Base-by-base conservation (phyloP, 2,888 invertebrate genomes). In the Pachliopta kotzebuea region DNA sequence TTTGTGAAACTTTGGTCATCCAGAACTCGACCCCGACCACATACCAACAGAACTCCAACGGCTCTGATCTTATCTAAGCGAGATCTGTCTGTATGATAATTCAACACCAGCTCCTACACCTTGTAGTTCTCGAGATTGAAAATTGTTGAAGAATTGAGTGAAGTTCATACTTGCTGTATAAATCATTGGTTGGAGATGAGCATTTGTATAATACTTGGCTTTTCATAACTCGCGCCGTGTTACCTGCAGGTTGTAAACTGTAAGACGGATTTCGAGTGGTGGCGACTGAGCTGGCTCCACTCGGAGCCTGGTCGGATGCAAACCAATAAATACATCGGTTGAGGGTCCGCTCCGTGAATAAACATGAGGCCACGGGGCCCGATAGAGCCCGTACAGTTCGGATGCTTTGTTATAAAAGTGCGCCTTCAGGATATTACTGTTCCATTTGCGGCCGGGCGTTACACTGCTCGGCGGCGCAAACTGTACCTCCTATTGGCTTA, bases 321-420 rank as follows among this genome's bases (percentile, higher is more conserved):
- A 85, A 83, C 80, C 84, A 74, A 86, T 88, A 88, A 88, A 88
- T 85, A 87, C 80, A 80, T 82, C 76, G 81, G 78, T 74, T 78
- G 80, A 75, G 81, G 79, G 79, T 72, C 71, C 71, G 78, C 75
- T 75, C 71, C 76, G 83, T 80, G 74, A 75, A 77, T 77, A 76
- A 78, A 78, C 76, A 78, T 76, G 75, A 74, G 69, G 17, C 50
- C 70, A 67, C 65, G 65, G 65, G 37, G 67, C 73, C 65, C 68
- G 64, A 42, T 55, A 52, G 42, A 49, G 31, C 21, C 53, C 26
- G n/a, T 18, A 49, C 65, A 61, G 57, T 65, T 65, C 54, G 54
- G 61, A 54, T 31, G 58, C 57, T 62, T 65, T 65, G 65, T 62
- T 65, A 62, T 62, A 65, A 62, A 65, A 61, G 49, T 65, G 62